Evolutionary conservation across 2,113 vertebrate species (phyloP).

Genomic region (Burhinus oedicnemus): DNA sequence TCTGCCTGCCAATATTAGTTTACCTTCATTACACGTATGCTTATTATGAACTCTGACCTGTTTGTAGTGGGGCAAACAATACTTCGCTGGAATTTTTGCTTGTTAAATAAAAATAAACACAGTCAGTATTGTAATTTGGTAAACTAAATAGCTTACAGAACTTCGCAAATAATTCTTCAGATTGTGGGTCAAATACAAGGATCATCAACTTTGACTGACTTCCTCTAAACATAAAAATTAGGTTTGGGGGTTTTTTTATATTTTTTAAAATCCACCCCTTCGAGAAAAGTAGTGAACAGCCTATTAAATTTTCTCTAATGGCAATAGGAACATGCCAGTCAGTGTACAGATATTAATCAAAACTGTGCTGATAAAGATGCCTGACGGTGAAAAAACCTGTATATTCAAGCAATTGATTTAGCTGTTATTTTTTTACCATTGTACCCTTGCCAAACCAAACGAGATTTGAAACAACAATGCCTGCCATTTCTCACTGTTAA

Average conservation of each 20-base stretch:
- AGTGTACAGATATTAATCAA: slow-evolving; percentile 47
- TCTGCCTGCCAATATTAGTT: neutral
- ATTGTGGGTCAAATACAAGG: neutral
- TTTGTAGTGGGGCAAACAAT: neutral
- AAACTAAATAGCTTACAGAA: neutral
- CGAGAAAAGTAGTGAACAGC: neutral
- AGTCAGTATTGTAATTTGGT: neutral
- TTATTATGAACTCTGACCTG: neutral
- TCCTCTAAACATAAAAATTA: neutral
- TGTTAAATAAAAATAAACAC: slow-evolving; percentile 20
- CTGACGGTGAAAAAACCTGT: slow-evolving; percentile 48
- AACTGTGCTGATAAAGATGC: slow-evolving; percentile 61
- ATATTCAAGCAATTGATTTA: slow-evolving; percentile 52
- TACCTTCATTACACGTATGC: neutral
- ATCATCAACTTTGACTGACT: neutral
- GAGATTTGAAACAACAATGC: slow-evolving; percentile 71
- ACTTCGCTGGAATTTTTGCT: neutral
- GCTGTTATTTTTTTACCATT: slow-evolving; percentile 15
- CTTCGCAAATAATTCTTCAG: neutral
- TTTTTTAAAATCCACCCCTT: neutral
- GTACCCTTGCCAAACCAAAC: slow-evolving; percentile 56
- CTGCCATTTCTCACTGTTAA: slow-evolving; percentile 67
- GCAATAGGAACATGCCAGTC: slow-evolving; percentile 16
- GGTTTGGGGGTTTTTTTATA: neutral
- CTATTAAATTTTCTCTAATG: neutral